Conservation (phyloP, 2,113 vertebrate genomes). For the Stigmatopora nigra region DNA sequence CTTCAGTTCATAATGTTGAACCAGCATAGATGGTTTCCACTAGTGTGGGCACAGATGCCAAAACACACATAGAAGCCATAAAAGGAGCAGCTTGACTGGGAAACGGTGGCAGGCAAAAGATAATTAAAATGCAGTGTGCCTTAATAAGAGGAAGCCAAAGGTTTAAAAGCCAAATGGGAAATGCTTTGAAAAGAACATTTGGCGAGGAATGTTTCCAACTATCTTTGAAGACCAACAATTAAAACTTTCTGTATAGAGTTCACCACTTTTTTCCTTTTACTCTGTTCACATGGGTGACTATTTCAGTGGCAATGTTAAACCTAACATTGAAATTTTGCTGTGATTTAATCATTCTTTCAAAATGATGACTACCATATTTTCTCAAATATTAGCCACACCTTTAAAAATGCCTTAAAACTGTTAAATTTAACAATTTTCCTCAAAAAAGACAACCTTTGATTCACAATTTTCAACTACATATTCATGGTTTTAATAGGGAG, state of each 20-base stretch:
- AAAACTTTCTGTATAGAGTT: not conserved
- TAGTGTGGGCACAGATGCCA: constrained; percentile 13
- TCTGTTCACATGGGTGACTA: not conserved
- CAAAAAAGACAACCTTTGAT: too few species aligned
- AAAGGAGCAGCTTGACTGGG: constrained; percentile 5
- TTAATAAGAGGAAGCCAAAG: not conserved
- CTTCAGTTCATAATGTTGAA: constrained; percentile 21
- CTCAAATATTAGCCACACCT: too few species aligned
- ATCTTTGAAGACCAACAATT: not conserved
- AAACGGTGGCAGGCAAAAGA: constrained; percentile 3
- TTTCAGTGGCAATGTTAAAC: too few species aligned
- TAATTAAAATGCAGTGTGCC: not conserved
- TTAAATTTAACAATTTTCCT: too few species aligned
- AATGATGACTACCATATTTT: too few species aligned
- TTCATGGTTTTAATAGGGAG: too few species aligned
- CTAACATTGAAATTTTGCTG: too few species aligned
- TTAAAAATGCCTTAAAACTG: too few species aligned
- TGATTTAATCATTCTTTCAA: too few species aligned
- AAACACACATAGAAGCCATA: constrained; percentile 14
- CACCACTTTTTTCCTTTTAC: not conserved
- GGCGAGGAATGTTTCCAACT: not conserved
- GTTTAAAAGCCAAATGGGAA: not conserved
- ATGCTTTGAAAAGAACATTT: not conserved
- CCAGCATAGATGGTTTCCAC: constrained; percentile 35
- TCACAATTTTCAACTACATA: too few species aligned